Conservation (phyloP, 2,113 vertebrate species). For the Vulpes vulpes region DNA sequence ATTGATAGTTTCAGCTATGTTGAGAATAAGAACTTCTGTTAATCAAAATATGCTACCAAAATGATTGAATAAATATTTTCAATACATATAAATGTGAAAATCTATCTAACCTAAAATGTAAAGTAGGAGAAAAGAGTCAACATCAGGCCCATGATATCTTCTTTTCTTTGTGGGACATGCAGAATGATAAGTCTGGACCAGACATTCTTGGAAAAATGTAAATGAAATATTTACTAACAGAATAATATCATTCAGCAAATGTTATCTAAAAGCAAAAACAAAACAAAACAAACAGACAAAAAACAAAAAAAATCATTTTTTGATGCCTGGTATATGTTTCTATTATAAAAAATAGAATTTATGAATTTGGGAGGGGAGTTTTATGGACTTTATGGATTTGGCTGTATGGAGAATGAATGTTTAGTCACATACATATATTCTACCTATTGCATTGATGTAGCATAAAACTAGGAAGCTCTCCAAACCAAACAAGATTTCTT, state of each 20-base stretch:
- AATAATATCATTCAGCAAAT: not conserved
- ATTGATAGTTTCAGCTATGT: not conserved
- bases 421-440: not conserved
- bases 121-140: not conserved
- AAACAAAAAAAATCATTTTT: not conserved
- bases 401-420: not conserved
- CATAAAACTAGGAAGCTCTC: not conserved
- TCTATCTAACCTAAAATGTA: not conserved
- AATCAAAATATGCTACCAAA: not conserved
- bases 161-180: not conserved
- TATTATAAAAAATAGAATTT: not conserved
- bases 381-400: not conserved
- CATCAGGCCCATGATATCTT: accelerated
- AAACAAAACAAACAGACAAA: not conserved
- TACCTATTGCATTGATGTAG: not conserved
- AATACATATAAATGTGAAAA: not conserved
- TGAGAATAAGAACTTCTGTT: not conserved
- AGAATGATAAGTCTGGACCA: not conserved
- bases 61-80: not conserved
- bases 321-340: not conserved
- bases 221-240: not conserved
- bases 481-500: not conserved
- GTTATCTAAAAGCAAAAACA: not conserved
- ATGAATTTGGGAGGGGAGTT: not conserved
- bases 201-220: not conserved